Percentiles rank a stretch among this genome's conserved stretches.
Evolutionary conservation across 2,888 invertebrate genomes (phyloP).

Genomic region (Melikaiella ostensackeni): DNA sequence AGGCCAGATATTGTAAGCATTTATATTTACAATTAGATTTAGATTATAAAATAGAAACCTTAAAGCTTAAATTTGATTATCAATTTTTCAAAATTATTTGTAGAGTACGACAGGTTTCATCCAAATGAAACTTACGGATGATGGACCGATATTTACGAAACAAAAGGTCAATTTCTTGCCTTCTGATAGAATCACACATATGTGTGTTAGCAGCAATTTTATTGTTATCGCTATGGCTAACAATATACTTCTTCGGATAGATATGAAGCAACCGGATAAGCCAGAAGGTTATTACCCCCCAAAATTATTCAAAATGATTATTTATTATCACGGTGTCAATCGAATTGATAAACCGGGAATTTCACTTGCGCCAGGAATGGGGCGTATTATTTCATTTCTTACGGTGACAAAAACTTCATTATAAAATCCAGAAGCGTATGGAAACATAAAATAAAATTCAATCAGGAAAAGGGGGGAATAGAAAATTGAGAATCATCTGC

Average conservation of each 20-base stretch:
- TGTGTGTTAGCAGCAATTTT: slow-evolving; percentile 89
- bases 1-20: slow-evolving; percentile 78
- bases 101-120: slow-evolving; percentile 79
- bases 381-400: too few species aligned
- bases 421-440: too few species aligned
- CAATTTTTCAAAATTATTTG: slow-evolving; percentile 39
- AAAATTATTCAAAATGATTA: too few species aligned
- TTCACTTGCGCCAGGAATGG: too few species aligned
- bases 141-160: slow-evolving; percentile 91
- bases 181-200: slow-evolving; percentile 87
- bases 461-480: too few species aligned
- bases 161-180: slow-evolving; percentile 90
- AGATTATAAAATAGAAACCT: neutral
- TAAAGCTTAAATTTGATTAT: neutral
- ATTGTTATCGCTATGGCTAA: slow-evolving; percentile 91
- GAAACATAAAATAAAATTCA: too few species aligned
- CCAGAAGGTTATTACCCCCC: slow-evolving; percentile 82
- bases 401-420: too few species aligned
- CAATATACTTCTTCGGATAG: slow-evolving; percentile 88
- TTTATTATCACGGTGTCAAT: too few species aligned
- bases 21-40: slow-evolving; percentile 1
- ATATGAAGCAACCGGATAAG: slow-evolving; percentile 87
- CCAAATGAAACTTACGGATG: slow-evolving; percentile 83
- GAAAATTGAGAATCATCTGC: too few species aligned
- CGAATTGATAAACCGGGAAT: too few species aligned